phyloP scores from a whole-genome alignment of 2,888 invertebrate genomes.

The Tryphoninae sp. region DNA sequence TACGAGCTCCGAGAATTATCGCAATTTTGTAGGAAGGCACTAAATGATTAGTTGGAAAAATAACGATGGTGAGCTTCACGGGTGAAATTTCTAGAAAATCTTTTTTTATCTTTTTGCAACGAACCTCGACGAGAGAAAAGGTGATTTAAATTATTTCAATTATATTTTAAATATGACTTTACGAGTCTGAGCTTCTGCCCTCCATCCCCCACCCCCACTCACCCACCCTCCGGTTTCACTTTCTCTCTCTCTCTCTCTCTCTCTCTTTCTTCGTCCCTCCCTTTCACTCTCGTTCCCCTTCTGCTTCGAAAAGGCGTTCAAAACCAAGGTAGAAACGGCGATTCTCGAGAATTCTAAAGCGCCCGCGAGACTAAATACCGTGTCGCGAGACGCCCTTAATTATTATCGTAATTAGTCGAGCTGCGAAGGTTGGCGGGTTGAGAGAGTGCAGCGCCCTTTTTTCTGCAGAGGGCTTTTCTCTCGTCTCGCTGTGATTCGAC shows the following conservation, averaged over 20 bases:
- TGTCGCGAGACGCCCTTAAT: constrained; percentile 56
- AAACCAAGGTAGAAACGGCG: constrained; percentile 1
- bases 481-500: neutral
- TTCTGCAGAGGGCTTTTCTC: neutral
- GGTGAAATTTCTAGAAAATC: neutral
- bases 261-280: too few species aligned
- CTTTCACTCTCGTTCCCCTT: too few species aligned
- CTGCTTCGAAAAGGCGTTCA: neutral
- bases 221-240: too few species aligned
- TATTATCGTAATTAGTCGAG: constrained; percentile 61
- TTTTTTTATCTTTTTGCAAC: neutral
- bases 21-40: neutral
- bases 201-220: too few species aligned
- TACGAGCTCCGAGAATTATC: neutral
- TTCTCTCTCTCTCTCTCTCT: too few species aligned
- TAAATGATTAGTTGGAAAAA: neutral
- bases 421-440: constrained; percentile 6
- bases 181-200: neutral
- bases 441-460: constrained; percentile 29
- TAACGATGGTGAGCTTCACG: neutral
- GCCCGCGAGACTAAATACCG: constrained; percentile 51
- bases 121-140: neutral
- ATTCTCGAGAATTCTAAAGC: constrained; percentile 53
- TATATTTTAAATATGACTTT: neutral
- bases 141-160: neutral